phyloP scores from a whole-genome alignment of 2,113 vertebrate species.

The Sprattus sprattus region DNA sequence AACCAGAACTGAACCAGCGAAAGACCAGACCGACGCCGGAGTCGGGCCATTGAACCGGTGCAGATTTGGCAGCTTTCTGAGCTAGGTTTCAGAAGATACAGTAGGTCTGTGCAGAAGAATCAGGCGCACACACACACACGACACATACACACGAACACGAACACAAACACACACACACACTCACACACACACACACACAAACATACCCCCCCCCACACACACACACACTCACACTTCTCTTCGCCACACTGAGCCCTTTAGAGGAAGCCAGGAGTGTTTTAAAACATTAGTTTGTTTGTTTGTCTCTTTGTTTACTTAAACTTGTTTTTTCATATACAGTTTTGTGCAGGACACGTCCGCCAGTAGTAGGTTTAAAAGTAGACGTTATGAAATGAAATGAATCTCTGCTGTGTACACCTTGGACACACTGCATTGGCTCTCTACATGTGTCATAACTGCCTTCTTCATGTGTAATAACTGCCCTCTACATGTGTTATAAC shows the following conservation, averaged over 20 bases:
- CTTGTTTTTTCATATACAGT: not conserved
- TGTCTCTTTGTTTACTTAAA: not conserved
- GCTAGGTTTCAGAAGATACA: not conserved
- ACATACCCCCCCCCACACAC: too few species aligned
- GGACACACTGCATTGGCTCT: too few species aligned
- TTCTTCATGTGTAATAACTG: too few species aligned
- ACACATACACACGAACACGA: too few species aligned
- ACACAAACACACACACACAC: too few species aligned
- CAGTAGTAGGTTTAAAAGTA: not conserved
- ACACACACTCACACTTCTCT: conserved; percentile 45
- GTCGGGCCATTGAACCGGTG: not conserved
- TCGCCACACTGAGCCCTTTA: conserved; percentile 37
- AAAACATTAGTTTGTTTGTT: not conserved
- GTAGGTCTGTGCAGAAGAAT: conserved; percentile 49
- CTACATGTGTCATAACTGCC: too few species aligned
- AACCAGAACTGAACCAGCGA: too few species aligned
- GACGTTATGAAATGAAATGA: too few species aligned
- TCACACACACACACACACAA: too few species aligned
- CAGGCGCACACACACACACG: conserved; percentile 51
- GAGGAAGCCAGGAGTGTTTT: not conserved
- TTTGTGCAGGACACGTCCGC: not conserved
- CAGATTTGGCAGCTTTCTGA: too few species aligned
- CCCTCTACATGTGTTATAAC: too few species aligned
- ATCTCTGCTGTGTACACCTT: too few species aligned
- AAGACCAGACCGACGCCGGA: not conserved